phyloP scores from a whole-genome alignment of 2,113 vertebrate species.

The Murina feae region DNA sequence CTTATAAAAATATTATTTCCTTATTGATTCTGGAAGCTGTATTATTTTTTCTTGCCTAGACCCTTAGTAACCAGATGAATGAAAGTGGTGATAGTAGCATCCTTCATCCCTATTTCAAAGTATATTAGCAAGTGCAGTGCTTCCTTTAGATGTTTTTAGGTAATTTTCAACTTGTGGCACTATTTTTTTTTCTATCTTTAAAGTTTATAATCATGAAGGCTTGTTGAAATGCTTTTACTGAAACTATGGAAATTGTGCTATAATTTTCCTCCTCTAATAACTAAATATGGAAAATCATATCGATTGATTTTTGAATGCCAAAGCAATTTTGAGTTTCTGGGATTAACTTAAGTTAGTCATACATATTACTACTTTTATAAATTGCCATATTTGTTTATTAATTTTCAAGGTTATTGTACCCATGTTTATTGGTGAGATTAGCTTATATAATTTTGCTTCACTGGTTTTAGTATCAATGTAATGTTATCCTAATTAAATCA shows the following conservation, averaged over 20 bases:
- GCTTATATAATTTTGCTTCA: neutral
- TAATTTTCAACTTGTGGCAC: neutral
- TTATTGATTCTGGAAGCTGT: neutral
- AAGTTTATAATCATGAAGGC: neutral
- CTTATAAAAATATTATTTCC: neutral
- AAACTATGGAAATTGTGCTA: neutral
- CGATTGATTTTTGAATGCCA: conserved; percentile 1
- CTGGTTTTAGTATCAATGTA: neutral
- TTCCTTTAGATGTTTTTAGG: neutral
- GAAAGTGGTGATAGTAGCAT: neutral
- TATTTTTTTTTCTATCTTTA: neutral
- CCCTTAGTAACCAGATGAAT: neutral
- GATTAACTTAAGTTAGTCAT: neutral
- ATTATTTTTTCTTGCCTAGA: neutral
- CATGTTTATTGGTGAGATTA: neutral
- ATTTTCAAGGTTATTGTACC: neutral
- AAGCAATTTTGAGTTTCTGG: neutral
- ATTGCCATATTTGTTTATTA: neutral
- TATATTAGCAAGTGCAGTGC: neutral
- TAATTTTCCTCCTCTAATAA: neutral
- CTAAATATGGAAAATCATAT: neutral
- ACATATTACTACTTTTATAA: neutral
- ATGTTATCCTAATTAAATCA: neutral
- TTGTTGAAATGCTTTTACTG: neutral
- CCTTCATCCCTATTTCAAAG: neutral